Evolutionary conservation across 2,113 vertebrate genomes (phyloP).

Genomic region (Poicephalus gulielmi): DNA sequence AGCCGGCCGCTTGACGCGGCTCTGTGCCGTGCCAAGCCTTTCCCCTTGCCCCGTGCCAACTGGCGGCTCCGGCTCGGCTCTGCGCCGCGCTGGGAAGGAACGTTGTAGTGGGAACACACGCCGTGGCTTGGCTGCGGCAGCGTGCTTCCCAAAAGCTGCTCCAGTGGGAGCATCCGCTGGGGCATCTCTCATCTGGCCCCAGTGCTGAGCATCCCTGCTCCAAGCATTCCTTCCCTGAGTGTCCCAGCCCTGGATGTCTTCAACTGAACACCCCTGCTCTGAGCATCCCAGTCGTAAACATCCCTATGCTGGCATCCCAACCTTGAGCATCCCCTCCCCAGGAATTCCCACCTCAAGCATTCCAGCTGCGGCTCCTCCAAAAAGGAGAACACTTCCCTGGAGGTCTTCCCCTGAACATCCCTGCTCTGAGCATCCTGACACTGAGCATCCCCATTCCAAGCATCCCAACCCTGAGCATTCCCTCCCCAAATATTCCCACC

Average conservation of each 20-base stretch:
- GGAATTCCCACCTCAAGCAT: neutral
- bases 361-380: neutral
- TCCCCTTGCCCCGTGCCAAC: neutral
- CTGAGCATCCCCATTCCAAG: fast-evolving
- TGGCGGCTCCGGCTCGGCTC: neutral
- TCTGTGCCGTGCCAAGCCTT: neutral
- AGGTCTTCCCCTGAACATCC: neutral
- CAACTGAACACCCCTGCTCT: neutral
- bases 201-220: neutral
- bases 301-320: neutral
- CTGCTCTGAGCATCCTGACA: fast-evolving
- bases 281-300: fast-evolving
- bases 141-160: neutral
- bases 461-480: neutral
- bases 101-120: neutral
- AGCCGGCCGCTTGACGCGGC: neutral
- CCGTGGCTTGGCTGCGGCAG: neutral
- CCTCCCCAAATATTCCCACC: neutral
- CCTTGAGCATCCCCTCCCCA: neutral
- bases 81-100: neutral
- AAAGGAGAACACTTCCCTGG: neutral
- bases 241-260: neutral
- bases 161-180: neutral
- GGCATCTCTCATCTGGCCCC: fast-evolving
- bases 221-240: fast-evolving